These are phyloP conservation scores for Mesorhabditis sp. DNA, from an alignment of 2,888 invertebrate species.

Conservation along the genomic window DNA sequence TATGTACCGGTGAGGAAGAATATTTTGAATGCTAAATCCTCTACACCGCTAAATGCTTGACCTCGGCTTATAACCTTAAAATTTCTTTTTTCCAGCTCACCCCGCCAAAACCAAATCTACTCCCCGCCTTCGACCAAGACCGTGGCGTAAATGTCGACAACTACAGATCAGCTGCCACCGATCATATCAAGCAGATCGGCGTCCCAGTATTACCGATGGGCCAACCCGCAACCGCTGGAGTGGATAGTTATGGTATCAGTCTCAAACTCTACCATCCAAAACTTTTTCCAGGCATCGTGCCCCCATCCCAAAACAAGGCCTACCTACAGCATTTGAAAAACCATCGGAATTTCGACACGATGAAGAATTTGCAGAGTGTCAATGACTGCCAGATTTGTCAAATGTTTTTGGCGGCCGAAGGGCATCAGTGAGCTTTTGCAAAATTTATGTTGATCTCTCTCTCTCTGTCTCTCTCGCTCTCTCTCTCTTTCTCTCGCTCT, in stretches of 20 bases:
- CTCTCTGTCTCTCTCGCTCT: too few relatives aligned
- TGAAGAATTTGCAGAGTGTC: conserved; percentile 26
- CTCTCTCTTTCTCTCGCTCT: too few relatives aligned
- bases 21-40: too few relatives aligned
- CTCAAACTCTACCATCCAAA: too few relatives aligned
- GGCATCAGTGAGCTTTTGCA: background rate
- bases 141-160: background rate
- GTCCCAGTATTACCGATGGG: conserved; percentile 30
- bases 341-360: conserved; percentile 36
- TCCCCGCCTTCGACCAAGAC: background rate
- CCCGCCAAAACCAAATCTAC: background rate
- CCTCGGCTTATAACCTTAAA: too few relatives aligned
- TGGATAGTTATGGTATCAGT: background rate
- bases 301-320: conserved; percentile 31
- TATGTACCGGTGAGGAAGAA: background rate
- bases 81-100: background rate
- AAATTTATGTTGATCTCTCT: too few relatives aligned
- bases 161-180: conserved; percentile 16
- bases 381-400: conserved; percentile 29
- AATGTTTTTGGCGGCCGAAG: conserved; percentile 19
- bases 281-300: conserved; percentile 8
- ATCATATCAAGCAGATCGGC: conserved; percentile 33
- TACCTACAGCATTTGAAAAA: conserved; percentile 34
- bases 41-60: too few relatives aligned
- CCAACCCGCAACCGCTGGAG: background rate